These are phyloP conservation scores for Petrolisthes manimaculis DNA, from an alignment of 2,888 invertebrate species.

Conservation along the genomic window DNA sequence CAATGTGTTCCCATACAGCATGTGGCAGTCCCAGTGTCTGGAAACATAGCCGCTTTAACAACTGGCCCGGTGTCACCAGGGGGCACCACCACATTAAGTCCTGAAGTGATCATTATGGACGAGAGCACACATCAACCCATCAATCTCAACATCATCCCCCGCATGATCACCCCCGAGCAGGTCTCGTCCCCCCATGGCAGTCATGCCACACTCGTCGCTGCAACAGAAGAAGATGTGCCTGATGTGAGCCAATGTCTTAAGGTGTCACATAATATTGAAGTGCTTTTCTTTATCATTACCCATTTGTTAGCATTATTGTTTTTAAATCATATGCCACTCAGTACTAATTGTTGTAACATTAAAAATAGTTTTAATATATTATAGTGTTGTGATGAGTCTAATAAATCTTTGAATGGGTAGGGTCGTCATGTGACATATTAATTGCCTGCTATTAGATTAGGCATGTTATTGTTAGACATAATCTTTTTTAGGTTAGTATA, in stretches of 20 bases:
- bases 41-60: conserved; percentile 44
- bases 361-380: too few relatives aligned
- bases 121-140: conserved; percentile 66
- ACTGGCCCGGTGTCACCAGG: conserved; percentile 50
- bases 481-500: too few relatives aligned
- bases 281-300: too few relatives aligned
- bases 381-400: too few relatives aligned
- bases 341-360: too few relatives aligned
- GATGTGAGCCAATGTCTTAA: neutral
- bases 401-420: too few relatives aligned
- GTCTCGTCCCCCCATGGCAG: conserved; percentile 50
- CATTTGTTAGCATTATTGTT: too few relatives aligned
- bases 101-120: conserved; percentile 66
- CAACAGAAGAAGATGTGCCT: conserved; percentile 44
- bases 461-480: too few relatives aligned
- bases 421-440: too few relatives aligned
- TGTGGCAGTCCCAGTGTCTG: conserved; percentile 61
- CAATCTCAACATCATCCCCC: conserved; percentile 67
- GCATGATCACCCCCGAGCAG: conserved; percentile 51
- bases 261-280: too few relatives aligned
- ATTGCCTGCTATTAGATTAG: too few relatives aligned
- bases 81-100: conserved; percentile 56
- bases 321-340: too few relatives aligned
- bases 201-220: conserved; percentile 64
- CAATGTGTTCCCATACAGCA: conserved; percentile 12